These are phyloP conservation scores for Psephotus haematonotus DNA, from an alignment of 2,113 vertebrate genomes.

Conservation along the genomic window DNA sequence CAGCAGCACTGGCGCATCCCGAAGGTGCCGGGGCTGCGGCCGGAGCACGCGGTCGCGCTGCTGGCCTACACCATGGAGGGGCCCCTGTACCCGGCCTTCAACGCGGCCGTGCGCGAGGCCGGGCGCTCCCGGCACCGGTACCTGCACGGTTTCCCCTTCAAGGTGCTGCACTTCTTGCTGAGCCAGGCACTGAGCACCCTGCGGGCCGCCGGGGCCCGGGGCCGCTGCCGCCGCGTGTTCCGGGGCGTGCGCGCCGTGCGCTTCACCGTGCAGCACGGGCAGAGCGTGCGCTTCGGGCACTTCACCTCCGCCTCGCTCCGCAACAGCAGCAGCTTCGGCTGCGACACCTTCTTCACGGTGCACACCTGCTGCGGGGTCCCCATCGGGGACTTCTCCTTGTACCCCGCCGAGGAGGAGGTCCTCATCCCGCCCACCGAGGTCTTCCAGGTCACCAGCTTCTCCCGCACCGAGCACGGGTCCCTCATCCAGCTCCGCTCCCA, in stretches of 20 bases:
- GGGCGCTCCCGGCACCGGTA: accelerated
- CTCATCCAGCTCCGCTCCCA: slow-evolving; percentile 33
- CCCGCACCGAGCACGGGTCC: accelerated
- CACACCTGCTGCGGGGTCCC: slow-evolving; percentile 53
- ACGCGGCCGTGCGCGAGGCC: background rate
- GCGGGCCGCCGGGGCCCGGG: background rate
- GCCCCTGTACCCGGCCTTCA: background rate
- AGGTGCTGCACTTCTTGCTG: slow-evolving; percentile 71
- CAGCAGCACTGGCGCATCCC: accelerated
- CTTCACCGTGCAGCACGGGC: background rate
- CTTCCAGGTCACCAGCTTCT: slow-evolving; percentile 29
- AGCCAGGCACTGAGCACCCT: slow-evolving; percentile 53
- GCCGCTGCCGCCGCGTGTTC: slow-evolving; percentile 46
- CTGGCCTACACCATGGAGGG: background rate
- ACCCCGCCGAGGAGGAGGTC: slow-evolving; percentile 60
- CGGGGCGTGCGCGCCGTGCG: slow-evolving; percentile 15
- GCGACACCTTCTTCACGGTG: slow-evolving; percentile 67
- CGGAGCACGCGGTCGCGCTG: background rate
- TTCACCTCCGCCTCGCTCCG: slow-evolving; percentile 39
- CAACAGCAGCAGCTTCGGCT: slow-evolving; percentile 25
- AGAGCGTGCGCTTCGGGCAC: slow-evolving; percentile 29
- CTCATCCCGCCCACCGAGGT: slow-evolving; percentile 65
- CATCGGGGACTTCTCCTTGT: slow-evolving; percentile 52
- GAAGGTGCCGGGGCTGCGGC: background rate
- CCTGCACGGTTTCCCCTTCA: slow-evolving; percentile 40